Percentiles rank a stretch among this genome's conserved stretches.
These are phyloP conservation scores for Mus spretus DNA, from an alignment of 2,797 vertebrate genomes.

Conservation along the genomic window DNA sequence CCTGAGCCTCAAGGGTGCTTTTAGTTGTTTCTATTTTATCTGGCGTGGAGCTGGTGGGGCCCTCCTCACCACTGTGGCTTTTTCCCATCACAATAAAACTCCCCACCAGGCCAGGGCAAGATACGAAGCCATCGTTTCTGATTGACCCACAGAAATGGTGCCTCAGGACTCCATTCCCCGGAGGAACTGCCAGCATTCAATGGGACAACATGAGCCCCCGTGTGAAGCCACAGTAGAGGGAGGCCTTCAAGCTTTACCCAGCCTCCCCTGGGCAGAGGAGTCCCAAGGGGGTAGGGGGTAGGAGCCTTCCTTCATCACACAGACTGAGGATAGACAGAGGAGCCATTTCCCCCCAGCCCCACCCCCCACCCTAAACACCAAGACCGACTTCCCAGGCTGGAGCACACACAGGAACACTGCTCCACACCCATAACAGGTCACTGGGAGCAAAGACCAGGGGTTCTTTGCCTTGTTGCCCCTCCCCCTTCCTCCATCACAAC, in stretches of 20 bases:
- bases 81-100: conserved; percentile 54
- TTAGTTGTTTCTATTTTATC: conserved; percentile 79
- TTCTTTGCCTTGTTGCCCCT: rapidly evolving
- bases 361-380: rapidly evolving
- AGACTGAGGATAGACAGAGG: not conserved
- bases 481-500: not conserved
- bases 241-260: not conserved
- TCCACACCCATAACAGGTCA: too few species aligned
- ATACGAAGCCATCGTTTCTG: not conserved
- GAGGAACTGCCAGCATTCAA: not conserved
- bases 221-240: not conserved
- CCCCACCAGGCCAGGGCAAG: not conserved
- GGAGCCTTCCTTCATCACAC: not conserved
- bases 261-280: not conserved
- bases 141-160: not conserved
- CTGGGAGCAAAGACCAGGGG: not conserved
- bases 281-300: not conserved
- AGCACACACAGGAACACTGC: rapidly evolving
- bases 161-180: not conserved
- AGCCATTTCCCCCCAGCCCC: too few species aligned
- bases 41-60: conserved; percentile 48
- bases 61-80: conserved; percentile 35
- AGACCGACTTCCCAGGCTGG: not conserved
- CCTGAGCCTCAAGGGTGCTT: conserved; percentile 68
- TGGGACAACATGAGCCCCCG: not conserved